These are phyloP conservation scores for Cheumatopsyche charites DNA, from an alignment of 1,140 invertebrate genomes.

Conservation along the genomic window DNA sequence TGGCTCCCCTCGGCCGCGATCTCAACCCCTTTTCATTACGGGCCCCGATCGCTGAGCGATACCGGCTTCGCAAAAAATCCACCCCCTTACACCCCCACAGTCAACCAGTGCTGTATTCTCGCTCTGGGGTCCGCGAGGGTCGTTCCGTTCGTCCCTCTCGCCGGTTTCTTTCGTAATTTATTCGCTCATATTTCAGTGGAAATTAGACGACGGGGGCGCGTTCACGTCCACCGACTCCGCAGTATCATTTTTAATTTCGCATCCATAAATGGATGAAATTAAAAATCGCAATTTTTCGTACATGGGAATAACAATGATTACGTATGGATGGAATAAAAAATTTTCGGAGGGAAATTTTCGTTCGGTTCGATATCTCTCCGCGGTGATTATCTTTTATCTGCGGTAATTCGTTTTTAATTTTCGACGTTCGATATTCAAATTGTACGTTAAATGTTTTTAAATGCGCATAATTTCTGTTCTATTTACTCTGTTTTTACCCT, in stretches of 20 bases:
- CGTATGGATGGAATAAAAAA: too few species aligned
- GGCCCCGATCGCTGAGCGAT: conserved; percentile 40
- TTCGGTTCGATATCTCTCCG: too few species aligned
- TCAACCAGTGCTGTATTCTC: too few species aligned
- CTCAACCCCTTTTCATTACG: conserved; percentile 43
- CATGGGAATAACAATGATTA: not conserved
- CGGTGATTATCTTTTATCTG: too few species aligned
- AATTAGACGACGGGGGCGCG: conserved; percentile 28
- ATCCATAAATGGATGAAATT: conserved; percentile 21
- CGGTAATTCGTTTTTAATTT: too few species aligned
- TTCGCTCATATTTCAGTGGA: conserved; percentile 34
- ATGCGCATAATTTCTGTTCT: too few species aligned
- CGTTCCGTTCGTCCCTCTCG: not conserved
- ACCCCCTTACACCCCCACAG: too few species aligned
- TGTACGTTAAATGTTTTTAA: too few species aligned
- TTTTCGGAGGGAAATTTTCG: too few species aligned
- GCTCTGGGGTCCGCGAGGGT: too few species aligned
- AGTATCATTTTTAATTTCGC: conserved; percentile 25
- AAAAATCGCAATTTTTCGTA: conserved; percentile 3
- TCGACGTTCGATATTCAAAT: too few species aligned
- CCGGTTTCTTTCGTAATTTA: conserved; percentile 34
- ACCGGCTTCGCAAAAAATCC: conserved; percentile 8
- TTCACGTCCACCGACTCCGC: conserved; percentile 15
- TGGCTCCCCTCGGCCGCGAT: conserved; percentile 25
- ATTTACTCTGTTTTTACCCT: too few species aligned